Conservation (phyloP, 1,140 invertebrate species). For the Aphelinus atriplicis region DNA sequence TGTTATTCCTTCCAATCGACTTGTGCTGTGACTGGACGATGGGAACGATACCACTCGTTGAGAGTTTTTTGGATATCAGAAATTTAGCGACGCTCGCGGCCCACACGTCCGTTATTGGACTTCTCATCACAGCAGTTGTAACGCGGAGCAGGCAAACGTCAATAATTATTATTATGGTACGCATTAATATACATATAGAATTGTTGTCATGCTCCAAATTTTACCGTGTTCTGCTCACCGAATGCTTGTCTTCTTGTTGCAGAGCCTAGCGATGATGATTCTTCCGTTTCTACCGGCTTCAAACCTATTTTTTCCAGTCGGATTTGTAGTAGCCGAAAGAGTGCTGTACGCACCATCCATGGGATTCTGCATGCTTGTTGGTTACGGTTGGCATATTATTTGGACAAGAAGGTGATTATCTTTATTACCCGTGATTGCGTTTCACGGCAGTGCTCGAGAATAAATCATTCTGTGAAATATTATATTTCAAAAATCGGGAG, state of each 20-base stretch:
- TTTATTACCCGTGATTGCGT: not conserved
- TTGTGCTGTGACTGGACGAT: constrained; percentile 99
- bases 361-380: constrained; percentile 94
- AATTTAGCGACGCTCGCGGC: constrained; percentile 86
- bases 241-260: constrained; percentile 56
- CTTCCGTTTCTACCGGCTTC: constrained; percentile 95
- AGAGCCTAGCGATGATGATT: constrained; percentile 86
- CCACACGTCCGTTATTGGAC: constrained; percentile 72
- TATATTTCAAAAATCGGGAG: not conserved
- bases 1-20: constrained; percentile 87
- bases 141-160: constrained; percentile 74
- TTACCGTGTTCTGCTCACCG: not conserved
- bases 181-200: not conserved
- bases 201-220: not conserved
- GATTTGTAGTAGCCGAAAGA: constrained; percentile 96
- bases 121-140: constrained; percentile 74
- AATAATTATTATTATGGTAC: constrained; percentile 82
- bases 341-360: constrained; percentile 97
- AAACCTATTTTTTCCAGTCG: constrained; percentile 97
- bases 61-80: constrained; percentile 80
- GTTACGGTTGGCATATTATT: constrained; percentile 76
- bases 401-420: constrained; percentile 65
- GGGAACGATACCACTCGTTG: constrained; percentile 92
- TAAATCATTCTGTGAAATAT: constrained; percentile 1
- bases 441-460: not conserved